Evolutionary conservation across 2,797 vertebrate genomes (phyloP).

Genomic region (Schizopygopsis malacanthus): DNA sequence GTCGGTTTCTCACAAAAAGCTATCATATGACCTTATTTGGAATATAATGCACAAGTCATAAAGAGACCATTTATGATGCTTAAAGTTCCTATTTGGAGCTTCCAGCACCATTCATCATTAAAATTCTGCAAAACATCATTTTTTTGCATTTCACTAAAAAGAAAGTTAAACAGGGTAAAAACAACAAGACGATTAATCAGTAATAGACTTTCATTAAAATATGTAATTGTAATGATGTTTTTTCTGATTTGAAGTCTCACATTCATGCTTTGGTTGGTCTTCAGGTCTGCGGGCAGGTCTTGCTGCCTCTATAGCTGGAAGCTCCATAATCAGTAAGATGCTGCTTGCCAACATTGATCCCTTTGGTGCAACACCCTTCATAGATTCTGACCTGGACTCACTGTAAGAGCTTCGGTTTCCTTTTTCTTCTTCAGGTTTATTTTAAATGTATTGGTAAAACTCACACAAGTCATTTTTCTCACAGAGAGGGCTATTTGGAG

Average conservation of each 20-base stretch:
- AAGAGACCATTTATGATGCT: no score
- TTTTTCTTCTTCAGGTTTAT: not conserved
- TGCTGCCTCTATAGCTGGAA: conserved; percentile 97
- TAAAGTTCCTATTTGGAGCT: not conserved
- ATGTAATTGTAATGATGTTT: no score
- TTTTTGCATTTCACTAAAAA: not conserved
- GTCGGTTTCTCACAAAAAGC: not conserved
- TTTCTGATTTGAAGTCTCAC: not conserved
- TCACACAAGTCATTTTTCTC: conserved; percentile 45
- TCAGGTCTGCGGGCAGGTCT: conserved; percentile 95
- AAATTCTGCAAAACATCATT: not conserved
- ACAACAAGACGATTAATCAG: not conserved
- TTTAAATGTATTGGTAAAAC: not conserved
- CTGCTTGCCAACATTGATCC: conserved; percentile 96
- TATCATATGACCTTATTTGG: no score
- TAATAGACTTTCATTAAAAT: not conserved
- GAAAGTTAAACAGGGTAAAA: not conserved
- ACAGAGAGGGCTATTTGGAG: conserved; percentile 96
- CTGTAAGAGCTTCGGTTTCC: conserved; percentile 82
- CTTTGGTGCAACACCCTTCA: conserved; percentile 95
- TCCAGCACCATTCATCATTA: not conserved
- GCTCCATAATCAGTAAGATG: conserved; percentile 99
- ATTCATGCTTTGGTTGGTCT: conserved; percentile 17
- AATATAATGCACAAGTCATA: not conserved
- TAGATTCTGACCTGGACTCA: conserved; percentile 95